phyloP scores from a whole-genome alignment of 1,140 invertebrate species.

The Hetaerina americana region DNA sequence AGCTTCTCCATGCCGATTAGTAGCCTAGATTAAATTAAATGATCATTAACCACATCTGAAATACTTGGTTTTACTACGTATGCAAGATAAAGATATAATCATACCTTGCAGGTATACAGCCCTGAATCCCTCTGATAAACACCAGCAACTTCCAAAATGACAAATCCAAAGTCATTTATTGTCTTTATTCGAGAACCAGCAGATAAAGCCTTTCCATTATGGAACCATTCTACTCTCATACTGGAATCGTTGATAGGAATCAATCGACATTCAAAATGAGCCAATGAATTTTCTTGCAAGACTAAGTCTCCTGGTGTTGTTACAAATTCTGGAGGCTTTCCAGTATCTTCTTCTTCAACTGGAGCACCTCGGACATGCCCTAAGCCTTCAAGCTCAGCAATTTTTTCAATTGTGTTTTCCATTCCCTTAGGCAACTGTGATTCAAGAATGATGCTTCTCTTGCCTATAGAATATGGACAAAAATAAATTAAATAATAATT shows the following conservation, averaged over 20 bases:
- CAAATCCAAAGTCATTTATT: slow-evolving; percentile 87
- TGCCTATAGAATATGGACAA: slow-evolving; percentile 35
- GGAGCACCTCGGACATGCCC: slow-evolving; percentile 45
- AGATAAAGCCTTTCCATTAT: slow-evolving; percentile 81
- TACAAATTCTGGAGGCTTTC: slow-evolving; percentile 84
- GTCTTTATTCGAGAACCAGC: slow-evolving; percentile 80
- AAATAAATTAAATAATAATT: too few relatives aligned
- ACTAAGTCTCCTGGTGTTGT: slow-evolving; percentile 73
- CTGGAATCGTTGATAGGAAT: slow-evolving; percentile 83
- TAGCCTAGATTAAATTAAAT: slow-evolving; percentile 35
- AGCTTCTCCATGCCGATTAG: slow-evolving; percentile 80
- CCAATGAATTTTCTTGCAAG: slow-evolving; percentile 75
- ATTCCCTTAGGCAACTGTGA: slow-evolving; percentile 85
- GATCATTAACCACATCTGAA: not conserved
- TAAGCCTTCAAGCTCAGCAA: slow-evolving; percentile 81
- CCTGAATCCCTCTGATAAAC: slow-evolving; percentile 80
- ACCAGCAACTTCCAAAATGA: slow-evolving; percentile 79
- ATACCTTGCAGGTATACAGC: slow-evolving; percentile 70
- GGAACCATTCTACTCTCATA: slow-evolving; percentile 92
- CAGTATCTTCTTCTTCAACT: slow-evolving; percentile 63
- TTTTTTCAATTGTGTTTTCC: slow-evolving; percentile 85
- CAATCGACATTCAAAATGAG: slow-evolving; percentile 84
- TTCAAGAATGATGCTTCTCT: slow-evolving; percentile 81
- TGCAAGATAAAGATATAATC: not conserved
- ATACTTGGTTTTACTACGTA: not conserved